Evolutionary conservation across 2,113 vertebrate species (phyloP).

Genomic region (Cyphomyrus plagiostoma): DNA sequence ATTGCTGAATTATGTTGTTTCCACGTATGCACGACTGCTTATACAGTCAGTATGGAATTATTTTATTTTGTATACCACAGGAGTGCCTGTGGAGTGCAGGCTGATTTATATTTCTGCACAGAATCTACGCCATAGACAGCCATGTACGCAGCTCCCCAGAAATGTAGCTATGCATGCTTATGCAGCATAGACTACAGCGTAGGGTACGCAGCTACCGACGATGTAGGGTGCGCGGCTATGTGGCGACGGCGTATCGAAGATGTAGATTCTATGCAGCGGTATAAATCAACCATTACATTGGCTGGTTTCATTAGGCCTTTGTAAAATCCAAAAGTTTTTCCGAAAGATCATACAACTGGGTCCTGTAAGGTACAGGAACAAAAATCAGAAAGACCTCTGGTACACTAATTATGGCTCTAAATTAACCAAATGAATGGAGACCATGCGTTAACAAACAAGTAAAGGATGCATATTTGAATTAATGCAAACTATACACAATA

Average conservation of each 20-base stretch:
- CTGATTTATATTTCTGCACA: background rate
- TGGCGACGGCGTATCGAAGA: background rate
- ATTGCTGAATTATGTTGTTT: background rate
- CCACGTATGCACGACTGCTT: background rate
- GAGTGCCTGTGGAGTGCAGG: background rate
- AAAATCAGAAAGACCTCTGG: background rate
- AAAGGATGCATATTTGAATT: background rate
- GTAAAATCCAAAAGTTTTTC: background rate
- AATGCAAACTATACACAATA: background rate
- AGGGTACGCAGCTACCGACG: background rate
- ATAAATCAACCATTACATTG: background rate
- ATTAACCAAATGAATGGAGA: background rate
- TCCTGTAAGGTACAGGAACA: background rate
- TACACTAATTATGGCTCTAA: background rate
- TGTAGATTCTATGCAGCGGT: background rate
- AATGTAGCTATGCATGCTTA: background rate
- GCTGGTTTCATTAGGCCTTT: background rate
- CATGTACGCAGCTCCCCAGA: background rate
- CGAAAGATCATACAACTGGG: background rate
- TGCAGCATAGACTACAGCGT: background rate
- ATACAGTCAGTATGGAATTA: background rate
- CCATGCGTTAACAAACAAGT: background rate
- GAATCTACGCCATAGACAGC: background rate
- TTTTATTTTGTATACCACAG: background rate
- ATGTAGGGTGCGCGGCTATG: background rate